phyloP scores from a whole-genome alignment of 2,113 vertebrate species.

The Notothenia coriiceps region DNA sequence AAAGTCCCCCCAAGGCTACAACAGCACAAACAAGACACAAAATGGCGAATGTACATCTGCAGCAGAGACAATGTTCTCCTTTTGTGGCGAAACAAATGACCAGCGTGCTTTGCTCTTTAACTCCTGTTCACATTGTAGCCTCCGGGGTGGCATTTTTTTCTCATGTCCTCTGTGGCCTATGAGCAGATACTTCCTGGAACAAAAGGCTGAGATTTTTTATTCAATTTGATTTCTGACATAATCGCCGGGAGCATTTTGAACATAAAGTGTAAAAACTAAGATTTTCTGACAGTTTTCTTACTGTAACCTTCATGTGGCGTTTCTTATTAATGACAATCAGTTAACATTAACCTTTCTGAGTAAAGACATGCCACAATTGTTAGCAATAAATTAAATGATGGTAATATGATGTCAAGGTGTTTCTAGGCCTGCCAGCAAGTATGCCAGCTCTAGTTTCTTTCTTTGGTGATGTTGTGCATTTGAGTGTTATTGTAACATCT shows the following conservation, averaged over 20 bases:
- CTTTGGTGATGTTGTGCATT: not conserved
- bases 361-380: constrained; percentile 39
- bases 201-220: constrained; percentile 14
- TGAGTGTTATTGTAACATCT: not conserved
- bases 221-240: constrained; percentile 15
- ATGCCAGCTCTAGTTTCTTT: constrained; percentile 13
- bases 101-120: not conserved
- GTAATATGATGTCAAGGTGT: constrained; percentile 7
- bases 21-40: constrained; percentile 27
- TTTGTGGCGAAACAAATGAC: not conserved
- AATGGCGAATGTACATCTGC: constrained; percentile 25
- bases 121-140: constrained; percentile 10
- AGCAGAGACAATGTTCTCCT: constrained; percentile 16
- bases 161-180: constrained; percentile 8
- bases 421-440: not conserved
- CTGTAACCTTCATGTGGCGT: constrained; percentile 36
- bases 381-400: constrained; percentile 28
- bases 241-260: constrained; percentile 9
- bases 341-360: constrained; percentile 53
- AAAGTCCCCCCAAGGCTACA: constrained; percentile 50
- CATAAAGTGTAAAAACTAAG: constrained; percentile 25
- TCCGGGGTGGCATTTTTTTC: not conserved
- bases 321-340: constrained; percentile 49
- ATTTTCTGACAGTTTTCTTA: constrained; percentile 41
- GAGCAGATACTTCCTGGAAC: constrained; percentile 1